These are phyloP conservation scores for Romanomermis culicivorax DNA, from an alignment of 2,888 invertebrate genomes.

Conservation along the genomic window DNA sequence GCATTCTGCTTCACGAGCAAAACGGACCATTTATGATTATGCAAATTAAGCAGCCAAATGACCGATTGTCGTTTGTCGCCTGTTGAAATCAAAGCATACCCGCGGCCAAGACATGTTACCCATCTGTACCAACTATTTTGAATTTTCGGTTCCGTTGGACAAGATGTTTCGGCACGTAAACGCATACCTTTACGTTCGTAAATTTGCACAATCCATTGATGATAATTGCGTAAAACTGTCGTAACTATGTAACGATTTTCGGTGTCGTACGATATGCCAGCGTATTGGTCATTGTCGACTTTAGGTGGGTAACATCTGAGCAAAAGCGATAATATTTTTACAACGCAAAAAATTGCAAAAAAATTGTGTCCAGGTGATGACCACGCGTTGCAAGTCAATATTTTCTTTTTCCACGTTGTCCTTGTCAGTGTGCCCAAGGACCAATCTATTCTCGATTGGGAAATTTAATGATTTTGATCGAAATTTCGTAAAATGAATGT, in stretches of 20 bases:
- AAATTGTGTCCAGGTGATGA: no score
- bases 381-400: no score
- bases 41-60: slow-evolving; percentile 5
- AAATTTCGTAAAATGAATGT: no score
- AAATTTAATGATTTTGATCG: no score
- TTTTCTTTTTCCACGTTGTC: no score
- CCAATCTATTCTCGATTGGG: no score
- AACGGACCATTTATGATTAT: not conserved
- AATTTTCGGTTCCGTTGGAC: slow-evolving; percentile 6
- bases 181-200: not conserved
- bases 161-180: slow-evolving; percentile 4
- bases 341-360: no score
- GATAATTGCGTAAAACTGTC: slow-evolving; percentile 5
- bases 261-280: slow-evolving; percentile 2
- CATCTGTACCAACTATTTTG: slow-evolving; percentile 11
- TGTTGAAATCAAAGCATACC: not conserved
- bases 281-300: not conserved
- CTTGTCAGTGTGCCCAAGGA: no score
- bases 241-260: not conserved
- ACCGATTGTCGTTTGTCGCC: slow-evolving; percentile 6
- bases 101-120: not conserved
- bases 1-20: not conserved
- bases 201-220: slow-evolving; percentile 2
- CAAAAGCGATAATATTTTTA: no score
- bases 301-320: not conserved